Base-by-base conservation (phyloP, 2,888 invertebrate genomes). In the Odontocerum albicorne region DNA sequence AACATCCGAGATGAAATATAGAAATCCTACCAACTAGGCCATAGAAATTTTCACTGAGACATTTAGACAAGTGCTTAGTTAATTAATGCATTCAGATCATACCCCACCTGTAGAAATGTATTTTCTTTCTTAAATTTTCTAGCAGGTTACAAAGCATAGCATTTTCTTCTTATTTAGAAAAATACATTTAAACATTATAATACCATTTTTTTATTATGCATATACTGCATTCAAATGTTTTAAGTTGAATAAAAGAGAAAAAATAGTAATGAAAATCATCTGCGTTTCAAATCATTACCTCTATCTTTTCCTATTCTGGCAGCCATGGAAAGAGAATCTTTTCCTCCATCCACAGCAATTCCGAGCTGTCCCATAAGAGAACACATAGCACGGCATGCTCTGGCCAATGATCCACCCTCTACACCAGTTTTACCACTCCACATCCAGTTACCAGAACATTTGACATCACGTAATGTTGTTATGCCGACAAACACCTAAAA, bases 371-470 rank as follows among this genome's bases (percentile, higher is more conserved):
- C 74, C 93, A 98, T 93, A 2, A 94, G 80, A 2, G 76, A 73
- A 68, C 96, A 95, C 83, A 97, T 90, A 12, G 95, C 92, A 32
- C 77, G 74, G 67, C 97, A 97, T 0, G 98, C 94, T 58, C 87
- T 86, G 60, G 87, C 89, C 19, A 99, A 77, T 12, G 87, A 84
- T 1, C 92, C 92, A 1, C 97, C 98, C 70, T 96, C 97, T 0
- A 90, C 92, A 0, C 90, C 88, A 13, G 95, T 77, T 75, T 98
- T 98, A 8, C 97, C 98, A 0, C 96, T 89, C 98, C 98, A 99
- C 99, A 99, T 99, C 98, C 98, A 99, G 73, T 99, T 99, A n/a
- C 94, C 98, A 33, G 95, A 96, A 70, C 97, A 97, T 74, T 98
- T 99, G 1, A 98, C 88, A 72, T 99, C 98, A 72, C 88, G 77